These are phyloP conservation scores for Listronotus bonariensis DNA, from an alignment of 1,140 invertebrate species.

Conservation along the genomic window DNA sequence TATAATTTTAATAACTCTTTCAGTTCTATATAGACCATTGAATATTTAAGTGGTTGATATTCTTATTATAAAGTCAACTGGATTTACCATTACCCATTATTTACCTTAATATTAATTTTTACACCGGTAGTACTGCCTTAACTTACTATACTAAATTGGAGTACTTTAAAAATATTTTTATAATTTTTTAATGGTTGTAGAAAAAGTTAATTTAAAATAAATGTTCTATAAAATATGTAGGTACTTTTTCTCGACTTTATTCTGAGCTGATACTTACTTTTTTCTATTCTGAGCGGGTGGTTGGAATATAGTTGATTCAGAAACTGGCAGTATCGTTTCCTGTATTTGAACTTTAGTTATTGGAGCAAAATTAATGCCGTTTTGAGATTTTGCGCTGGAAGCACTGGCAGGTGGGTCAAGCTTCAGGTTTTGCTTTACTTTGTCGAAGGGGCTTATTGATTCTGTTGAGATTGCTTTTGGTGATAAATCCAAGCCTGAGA, in stretches of 20 bases:
- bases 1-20: no score
- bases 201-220: neutral
- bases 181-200: no score
- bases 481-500: slow-evolving; percentile 53
- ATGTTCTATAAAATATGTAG: neutral
- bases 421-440: slow-evolving; percentile 48
- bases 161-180: no score
- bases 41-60: no score
- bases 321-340: slow-evolving; percentile 44
- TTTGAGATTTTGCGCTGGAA: slow-evolving; percentile 33
- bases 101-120: no score
- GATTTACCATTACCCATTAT: no score
- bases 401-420: slow-evolving; percentile 28
- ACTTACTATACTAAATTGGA: no score
- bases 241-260: neutral
- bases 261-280: slow-evolving; percentile 46
- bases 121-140: no score
- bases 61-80: no score
- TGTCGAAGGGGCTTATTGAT: slow-evolving; percentile 45
- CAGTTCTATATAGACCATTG: no score
- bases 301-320: slow-evolving; percentile 46
- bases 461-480: slow-evolving; percentile 44
- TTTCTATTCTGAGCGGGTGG: slow-evolving; percentile 42
- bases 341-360: slow-evolving; percentile 43
- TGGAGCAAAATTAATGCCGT: slow-evolving; percentile 33